Percentiles rank a stretch among this genome's conserved stretches.
Conservation (phyloP, 2,113 vertebrate genomes). For the Orthonyx spaldingii region DNA sequence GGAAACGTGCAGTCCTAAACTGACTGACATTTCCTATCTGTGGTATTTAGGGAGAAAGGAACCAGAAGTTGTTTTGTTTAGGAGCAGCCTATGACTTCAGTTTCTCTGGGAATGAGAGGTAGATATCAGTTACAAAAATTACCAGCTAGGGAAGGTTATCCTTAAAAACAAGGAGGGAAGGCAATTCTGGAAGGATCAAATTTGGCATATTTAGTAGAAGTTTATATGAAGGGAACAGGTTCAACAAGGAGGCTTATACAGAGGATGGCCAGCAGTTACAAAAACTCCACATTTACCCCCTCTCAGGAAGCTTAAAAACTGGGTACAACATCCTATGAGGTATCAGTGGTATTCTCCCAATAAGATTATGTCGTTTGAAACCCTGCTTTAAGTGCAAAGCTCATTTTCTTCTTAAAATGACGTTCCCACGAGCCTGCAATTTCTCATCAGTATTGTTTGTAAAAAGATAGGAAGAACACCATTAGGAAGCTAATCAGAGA, state of each 20-base stretch:
- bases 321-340: neutral
- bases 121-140: neutral
- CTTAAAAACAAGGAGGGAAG: neutral
- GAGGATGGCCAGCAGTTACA: neutral
- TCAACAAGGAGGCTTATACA: neutral
- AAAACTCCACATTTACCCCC: neutral
- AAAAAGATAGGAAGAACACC: neutral
- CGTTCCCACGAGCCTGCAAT: neutral
- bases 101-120: neutral
- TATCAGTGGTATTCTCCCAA: neutral
- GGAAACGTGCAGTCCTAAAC: neutral
- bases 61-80: neutral
- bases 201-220: neutral
- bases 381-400: neutral
- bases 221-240: neutral
- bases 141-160: neutral
- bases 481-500: slow-evolving; percentile 31
- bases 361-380: neutral
- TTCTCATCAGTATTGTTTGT: neutral
- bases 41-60: neutral
- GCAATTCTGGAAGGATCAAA: neutral
- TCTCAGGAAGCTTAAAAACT: neutral
- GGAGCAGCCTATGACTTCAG: neutral
- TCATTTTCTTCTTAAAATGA: neutral
- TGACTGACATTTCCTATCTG: neutral